Conservation (phyloP, 2,113 vertebrate genomes). For the Saguinus imperator region DNA sequence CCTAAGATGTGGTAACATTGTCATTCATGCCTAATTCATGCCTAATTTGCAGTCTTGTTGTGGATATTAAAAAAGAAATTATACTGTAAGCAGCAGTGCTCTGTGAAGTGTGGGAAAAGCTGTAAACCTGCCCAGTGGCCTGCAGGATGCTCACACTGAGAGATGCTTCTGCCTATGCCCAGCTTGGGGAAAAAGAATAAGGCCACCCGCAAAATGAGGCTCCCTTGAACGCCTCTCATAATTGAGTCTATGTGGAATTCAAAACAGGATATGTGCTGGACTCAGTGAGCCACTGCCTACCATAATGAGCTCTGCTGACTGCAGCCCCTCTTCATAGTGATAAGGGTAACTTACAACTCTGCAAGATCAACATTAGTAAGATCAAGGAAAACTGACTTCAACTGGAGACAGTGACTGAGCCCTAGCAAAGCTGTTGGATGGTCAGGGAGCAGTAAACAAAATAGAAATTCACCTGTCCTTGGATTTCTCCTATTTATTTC, state of each 20-base stretch:
- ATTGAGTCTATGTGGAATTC: constrained; percentile 47
- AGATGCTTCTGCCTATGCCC: not conserved
- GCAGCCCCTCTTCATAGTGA: not conserved
- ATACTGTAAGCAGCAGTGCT: not conserved
- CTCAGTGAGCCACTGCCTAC: constrained; percentile 22
- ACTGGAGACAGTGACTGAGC: not conserved
- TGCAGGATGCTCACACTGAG: not conserved
- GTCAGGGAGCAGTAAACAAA: not conserved
- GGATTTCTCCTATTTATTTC: not conserved
- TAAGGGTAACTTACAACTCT: not conserved
- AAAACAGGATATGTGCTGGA: not conserved
- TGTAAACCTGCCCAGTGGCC: not conserved
- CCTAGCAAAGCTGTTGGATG: not conserved
- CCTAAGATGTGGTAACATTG: not conserved
- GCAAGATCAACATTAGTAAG: not conserved
- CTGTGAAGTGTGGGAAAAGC: not conserved
- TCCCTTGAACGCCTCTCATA: constrained; percentile 65
- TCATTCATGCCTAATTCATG: not conserved
- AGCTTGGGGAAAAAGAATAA: not conserved
- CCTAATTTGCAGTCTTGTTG: not conserved
- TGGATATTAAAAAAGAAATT: not conserved
- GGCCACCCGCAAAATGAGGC: not conserved
- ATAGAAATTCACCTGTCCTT: not conserved
- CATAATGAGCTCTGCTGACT: not conserved
- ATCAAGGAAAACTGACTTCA: not conserved